Conservation (phyloP, 2,113 vertebrate species). For the Cryptomyrus ogoouensis region DNA sequence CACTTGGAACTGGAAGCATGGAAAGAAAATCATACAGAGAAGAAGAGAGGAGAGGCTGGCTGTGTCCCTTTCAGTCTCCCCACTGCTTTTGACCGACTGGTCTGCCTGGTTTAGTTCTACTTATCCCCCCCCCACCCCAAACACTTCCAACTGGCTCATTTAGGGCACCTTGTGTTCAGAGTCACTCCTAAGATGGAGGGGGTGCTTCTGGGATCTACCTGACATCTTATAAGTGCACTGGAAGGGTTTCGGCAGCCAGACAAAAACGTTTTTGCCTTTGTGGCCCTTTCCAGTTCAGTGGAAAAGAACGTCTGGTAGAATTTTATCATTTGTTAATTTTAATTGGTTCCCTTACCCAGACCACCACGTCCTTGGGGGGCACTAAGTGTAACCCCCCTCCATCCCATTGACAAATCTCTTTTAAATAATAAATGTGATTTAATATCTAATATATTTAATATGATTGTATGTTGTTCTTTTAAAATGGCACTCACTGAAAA, state of each 20-base stretch:
- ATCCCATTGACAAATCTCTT: neutral
- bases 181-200: neutral
- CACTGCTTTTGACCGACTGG: neutral
- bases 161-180: neutral
- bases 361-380: neutral
- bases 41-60: neutral
- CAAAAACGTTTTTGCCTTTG: neutral
- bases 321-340: neutral
- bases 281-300: neutral
- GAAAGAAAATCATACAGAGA: neutral
- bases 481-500: neutral
- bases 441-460: neutral
- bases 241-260: neutral
- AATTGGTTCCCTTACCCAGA: neutral
- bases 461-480: neutral
- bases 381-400: neutral
- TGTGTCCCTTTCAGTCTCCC: neutral
- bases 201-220: neutral
- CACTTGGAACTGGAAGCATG: neutral
- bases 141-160: neutral
- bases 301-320: neutral
- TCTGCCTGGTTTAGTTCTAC: neutral
- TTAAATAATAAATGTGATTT: neutral
- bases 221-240: neutral
- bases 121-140: neutral